Conservation (phyloP, 2,113 vertebrate genomes). For the Nipponia nippon region DNA sequence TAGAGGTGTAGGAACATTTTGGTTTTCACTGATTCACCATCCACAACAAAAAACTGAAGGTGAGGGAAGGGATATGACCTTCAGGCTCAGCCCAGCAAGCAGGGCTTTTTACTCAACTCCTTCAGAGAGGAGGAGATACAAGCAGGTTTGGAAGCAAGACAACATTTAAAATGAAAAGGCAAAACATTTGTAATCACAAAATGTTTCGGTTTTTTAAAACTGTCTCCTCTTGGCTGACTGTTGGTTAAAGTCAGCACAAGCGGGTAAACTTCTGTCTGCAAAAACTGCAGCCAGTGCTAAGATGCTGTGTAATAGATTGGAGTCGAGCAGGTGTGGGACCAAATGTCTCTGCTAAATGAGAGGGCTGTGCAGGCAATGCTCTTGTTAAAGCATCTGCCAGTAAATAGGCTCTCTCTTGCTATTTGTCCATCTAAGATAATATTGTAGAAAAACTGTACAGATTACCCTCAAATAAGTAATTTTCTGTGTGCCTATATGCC, state of each 20-base stretch:
- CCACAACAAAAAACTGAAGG: neutral
- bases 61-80: neutral
- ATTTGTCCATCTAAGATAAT: neutral
- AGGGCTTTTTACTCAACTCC: neutral
- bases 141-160: neutral
- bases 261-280: neutral
- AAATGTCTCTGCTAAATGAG: constrained; percentile 10
- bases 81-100: neutral
- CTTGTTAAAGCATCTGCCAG: neutral
- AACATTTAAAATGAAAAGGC: neutral
- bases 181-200: neutral
- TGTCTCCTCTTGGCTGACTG: neutral
- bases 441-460: neutral
- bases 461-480: neutral
- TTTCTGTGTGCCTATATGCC: neutral
- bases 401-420: neutral
- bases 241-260: neutral
- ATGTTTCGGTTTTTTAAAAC: neutral
- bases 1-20: neutral
- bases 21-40: neutral
- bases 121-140: neutral
- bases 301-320: neutral
- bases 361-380: neutral
- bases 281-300: neutral
- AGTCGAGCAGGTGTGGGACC: neutral